Conservation (phyloP, 2,113 vertebrate species). For the Strix uralensis region DNA sequence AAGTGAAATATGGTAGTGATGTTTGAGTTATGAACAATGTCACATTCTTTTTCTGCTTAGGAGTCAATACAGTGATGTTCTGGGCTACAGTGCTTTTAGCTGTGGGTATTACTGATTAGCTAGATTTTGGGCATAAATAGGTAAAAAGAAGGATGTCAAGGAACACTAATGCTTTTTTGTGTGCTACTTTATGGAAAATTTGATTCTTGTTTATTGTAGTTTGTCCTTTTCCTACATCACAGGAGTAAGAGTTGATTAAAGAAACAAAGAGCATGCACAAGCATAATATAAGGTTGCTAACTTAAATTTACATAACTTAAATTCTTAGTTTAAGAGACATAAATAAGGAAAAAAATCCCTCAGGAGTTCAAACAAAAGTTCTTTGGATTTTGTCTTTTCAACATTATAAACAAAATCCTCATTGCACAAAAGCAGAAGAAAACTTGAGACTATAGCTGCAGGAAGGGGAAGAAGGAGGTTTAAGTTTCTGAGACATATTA, state of each 20-base stretch:
- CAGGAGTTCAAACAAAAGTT: background rate
- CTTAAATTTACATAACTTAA: constrained; percentile 1
- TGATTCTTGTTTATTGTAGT: background rate
- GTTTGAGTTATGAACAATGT: constrained; percentile 33
- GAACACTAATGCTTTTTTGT: background rate
- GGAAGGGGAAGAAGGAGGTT: background rate
- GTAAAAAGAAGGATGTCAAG: background rate
- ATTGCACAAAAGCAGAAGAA: background rate
- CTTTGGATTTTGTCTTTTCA: constrained; percentile 5
- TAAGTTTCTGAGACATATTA: background rate
- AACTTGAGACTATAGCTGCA: background rate
- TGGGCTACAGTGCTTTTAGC: background rate
- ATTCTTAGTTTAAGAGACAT: background rate
- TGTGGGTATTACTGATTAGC: background rate
- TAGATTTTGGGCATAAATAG: background rate
- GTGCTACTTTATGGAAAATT: background rate
- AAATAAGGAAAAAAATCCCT: background rate
- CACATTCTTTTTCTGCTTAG: constrained; percentile 44
- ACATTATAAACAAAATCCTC: background rate
- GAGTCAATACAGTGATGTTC: constrained; percentile 41
- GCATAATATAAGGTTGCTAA: background rate
- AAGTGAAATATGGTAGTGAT: constrained; percentile 43
- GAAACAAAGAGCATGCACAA: background rate
- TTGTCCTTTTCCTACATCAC: background rate
- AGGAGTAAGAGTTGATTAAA: background rate